Percentiles rank a stretch among this genome's conserved stretches.
phyloP scores from a whole-genome alignment of 2,888 invertebrate genomes.

The Nymphalis urticae region DNA sequence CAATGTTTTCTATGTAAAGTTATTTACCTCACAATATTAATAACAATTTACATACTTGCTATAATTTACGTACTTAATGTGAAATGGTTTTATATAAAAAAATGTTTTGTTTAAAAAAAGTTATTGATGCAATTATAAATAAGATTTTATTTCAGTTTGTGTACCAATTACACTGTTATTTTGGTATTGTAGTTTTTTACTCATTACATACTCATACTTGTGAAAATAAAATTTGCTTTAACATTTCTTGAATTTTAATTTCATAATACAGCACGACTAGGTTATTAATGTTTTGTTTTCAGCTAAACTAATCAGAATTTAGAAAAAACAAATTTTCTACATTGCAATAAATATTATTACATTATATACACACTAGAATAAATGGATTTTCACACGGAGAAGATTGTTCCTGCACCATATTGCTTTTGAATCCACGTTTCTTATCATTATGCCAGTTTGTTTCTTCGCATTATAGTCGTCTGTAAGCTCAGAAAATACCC shows the following conservation, averaged over 20 bases:
- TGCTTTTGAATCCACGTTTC: conserved; percentile 19
- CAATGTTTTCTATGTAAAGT: conserved; percentile 2
- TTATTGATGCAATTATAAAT: conserved; percentile 13
- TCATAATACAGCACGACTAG: conserved; percentile 17
- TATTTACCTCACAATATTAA: conserved; percentile 7
- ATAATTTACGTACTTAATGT: conserved; percentile 11
- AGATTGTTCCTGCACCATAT: conserved; percentile 19
- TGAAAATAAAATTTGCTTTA: conserved; percentile 14
- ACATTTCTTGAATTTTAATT: conserved; percentile 11
- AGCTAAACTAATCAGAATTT: conserved; percentile 9
- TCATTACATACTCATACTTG: not conserved
- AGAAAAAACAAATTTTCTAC: not conserved
- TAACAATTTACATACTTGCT: conserved; percentile 15
- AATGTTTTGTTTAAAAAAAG: conserved; percentile 11
- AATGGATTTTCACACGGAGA: conserved; percentile 17
- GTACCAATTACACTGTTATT: conserved; percentile 8
- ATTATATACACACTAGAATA: conserved; percentile 8
- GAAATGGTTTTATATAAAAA: conserved; percentile 5
- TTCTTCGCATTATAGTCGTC: conserved; percentile 20
- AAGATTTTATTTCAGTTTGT: conserved; percentile 13
- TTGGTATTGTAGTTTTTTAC: conserved; percentile 18
- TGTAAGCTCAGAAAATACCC: conserved; percentile 21
- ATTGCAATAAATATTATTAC: not conserved
- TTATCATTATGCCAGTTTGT: conserved; percentile 28
- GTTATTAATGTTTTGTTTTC: conserved; percentile 20